Evolutionary conservation across 2,888 invertebrate species (phyloP).

Genomic region (Bibio marci): DNA sequence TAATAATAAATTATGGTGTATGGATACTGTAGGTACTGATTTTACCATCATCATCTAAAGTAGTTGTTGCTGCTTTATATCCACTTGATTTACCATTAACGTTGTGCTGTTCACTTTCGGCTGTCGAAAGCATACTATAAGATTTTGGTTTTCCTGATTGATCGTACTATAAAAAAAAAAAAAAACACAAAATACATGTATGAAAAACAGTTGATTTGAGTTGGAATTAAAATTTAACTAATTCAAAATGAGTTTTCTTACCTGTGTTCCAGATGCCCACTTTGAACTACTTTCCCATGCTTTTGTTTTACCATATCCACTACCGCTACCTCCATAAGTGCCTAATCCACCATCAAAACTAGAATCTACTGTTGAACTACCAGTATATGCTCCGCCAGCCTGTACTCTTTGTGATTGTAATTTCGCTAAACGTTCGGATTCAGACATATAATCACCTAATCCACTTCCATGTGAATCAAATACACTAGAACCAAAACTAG

Average conservation of each 20-base stretch:
- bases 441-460: slow-evolving; percentile 19
- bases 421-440: slow-evolving; percentile 23
- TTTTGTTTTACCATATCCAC: slow-evolving; percentile 20
- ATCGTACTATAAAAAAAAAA: slow-evolving; percentile 17
- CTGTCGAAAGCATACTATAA: slow-evolving; percentile 26
- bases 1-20: slow-evolving; percentile 13
- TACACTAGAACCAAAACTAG: background rate
- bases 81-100: slow-evolving; percentile 35
- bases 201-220: no score
- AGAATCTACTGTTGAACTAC: slow-evolving; percentile 14
- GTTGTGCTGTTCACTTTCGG: slow-evolving; percentile 27
- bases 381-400: slow-evolving; percentile 14
- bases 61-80: slow-evolving; percentile 36
- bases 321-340: slow-evolving; percentile 8
- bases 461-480: slow-evolving; percentile 11
- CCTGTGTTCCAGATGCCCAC: slow-evolving; percentile 28
- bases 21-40: slow-evolving; percentile 36
- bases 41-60: slow-evolving; percentile 45
- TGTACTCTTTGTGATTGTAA: slow-evolving; percentile 19
- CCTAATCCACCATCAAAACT: background rate
- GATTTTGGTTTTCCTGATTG: slow-evolving; percentile 23
- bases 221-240: no score
- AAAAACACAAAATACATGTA: no score
- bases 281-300: slow-evolving; percentile 29
- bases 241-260: slow-evolving; percentile 9